These are phyloP conservation scores for Acleris emargana DNA, from an alignment of 2,888 invertebrate genomes.

Conservation along the genomic window DNA sequence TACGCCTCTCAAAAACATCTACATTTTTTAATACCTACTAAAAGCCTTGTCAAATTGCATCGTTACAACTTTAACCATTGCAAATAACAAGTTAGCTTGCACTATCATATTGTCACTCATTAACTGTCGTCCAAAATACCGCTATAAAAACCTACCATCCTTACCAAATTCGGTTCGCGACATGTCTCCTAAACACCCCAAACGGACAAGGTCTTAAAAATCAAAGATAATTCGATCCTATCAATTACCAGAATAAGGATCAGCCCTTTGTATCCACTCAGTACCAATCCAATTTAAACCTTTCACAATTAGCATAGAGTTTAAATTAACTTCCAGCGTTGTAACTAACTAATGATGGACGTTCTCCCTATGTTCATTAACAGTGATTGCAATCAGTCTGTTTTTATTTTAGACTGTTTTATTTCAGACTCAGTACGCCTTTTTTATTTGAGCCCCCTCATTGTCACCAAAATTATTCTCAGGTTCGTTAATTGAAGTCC, in stretches of 20 bases:
- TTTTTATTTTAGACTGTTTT: constrained; percentile 10
- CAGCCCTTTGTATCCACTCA: constrained; percentile 4
- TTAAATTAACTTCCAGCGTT: constrained; percentile 47
- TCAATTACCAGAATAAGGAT: constrained; percentile 11
- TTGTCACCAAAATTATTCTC: too few species aligned
- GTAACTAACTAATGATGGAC: constrained; percentile 53
- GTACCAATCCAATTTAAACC: not conserved
- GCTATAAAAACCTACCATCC: too few species aligned
- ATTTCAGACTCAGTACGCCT: constrained; percentile 5
- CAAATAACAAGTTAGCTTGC: too few species aligned
- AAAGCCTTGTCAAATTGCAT: too few species aligned
- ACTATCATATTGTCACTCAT: too few species aligned
- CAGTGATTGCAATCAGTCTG: constrained; percentile 59
- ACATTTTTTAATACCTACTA: too few species aligned
- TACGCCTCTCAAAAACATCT: too few species aligned
- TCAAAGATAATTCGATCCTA: constrained; percentile 9
- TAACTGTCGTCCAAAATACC: too few species aligned
- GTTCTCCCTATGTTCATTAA: constrained; percentile 58
- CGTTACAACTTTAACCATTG: too few species aligned
- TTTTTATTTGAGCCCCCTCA: not conserved
- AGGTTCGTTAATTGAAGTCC: too few species aligned
- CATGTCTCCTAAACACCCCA: not conserved
- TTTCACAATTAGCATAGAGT: constrained; percentile 8
- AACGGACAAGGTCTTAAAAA: not conserved
- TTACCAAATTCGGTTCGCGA: too few species aligned